A percentile compares a stretch with the other conserved stretches of the same genome.
These are phyloP conservation scores for Sinopyrophorus schimmeli DNA, from an alignment of 2,888 invertebrate species.

Conservation along the genomic window DNA sequence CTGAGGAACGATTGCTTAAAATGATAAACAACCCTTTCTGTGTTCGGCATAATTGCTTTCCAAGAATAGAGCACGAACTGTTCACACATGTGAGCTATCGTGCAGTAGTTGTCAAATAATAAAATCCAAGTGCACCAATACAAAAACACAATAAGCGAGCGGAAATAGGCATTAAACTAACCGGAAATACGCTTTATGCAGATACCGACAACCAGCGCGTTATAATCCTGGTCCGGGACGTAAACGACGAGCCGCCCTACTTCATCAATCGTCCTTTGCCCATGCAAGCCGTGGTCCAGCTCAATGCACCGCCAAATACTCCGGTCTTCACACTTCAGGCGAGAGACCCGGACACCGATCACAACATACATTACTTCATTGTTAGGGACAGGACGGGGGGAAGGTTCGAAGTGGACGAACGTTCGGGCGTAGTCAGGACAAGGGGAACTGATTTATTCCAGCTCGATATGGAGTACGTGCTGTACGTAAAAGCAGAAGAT, in stretches of 20 bases:
- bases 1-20: too few relatives aligned
- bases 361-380: conserved; percentile 95
- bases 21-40: too few relatives aligned
- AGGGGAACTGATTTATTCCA: conserved; percentile 91
- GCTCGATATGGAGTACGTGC: conserved; percentile 93
- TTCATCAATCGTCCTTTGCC: conserved; percentile 97
- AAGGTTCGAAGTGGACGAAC: conserved; percentile 81
- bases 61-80: neutral
- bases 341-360: conserved; percentile 94
- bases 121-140: conserved; percentile 7
- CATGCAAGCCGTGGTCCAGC: conserved; percentile 95
- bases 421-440: conserved; percentile 90
- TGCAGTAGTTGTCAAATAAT: neutral
- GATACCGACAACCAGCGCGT: conserved; percentile 94
- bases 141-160: conserved; percentile 11
- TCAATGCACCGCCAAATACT: conserved; percentile 93
- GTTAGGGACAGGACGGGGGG: conserved; percentile 82
- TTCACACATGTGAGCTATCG: neutral
- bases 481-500: conserved; percentile 95
- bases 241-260: conserved; percentile 96
- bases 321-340: conserved; percentile 98
- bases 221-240: conserved; percentile 92
- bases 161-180: conserved; percentile 45
- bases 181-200: conserved; percentile 52
- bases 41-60: too few relatives aligned